Evolutionary conservation across 2,797 vertebrate genomes (phyloP).

Genomic region (Pterois miles): DNA sequence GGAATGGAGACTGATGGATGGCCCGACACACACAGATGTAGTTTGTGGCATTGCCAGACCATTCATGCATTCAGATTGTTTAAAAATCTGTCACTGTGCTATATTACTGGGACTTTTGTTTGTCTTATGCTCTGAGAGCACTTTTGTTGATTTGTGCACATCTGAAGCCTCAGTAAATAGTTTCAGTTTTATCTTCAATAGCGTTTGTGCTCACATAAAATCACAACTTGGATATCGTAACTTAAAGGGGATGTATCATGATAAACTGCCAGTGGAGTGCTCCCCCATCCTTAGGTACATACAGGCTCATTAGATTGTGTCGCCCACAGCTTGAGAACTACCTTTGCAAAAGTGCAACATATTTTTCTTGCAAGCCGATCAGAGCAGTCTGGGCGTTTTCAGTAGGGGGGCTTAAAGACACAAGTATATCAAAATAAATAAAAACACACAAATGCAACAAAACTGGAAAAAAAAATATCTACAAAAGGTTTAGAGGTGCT

Average conservation of each 20-base stretch:
- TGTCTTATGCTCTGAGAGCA: background rate
- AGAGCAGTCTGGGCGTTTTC: no score
- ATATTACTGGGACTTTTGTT: conserved; percentile 3
- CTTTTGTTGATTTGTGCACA: background rate
- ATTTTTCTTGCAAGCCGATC: no score
- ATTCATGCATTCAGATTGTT: conserved; percentile 19
- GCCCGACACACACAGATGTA: conserved; percentile 21
- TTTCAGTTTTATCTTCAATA: background rate
- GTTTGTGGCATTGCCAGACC: conserved; percentile 23
- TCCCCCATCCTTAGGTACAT: background rate
- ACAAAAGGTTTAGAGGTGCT: background rate
- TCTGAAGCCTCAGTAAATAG: conserved; percentile 2
- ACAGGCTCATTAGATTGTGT: background rate
- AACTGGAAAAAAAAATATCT: no score
- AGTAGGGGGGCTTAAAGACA: no score
- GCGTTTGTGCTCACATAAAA: background rate
- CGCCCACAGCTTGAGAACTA: no score
- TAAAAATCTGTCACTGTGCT: conserved; percentile 14
- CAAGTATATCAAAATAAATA: no score
- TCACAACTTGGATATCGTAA: background rate
- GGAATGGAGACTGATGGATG: conserved; percentile 54
- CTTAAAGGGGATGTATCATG: no score
- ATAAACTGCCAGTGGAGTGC: background rate
- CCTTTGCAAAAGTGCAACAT: no score
- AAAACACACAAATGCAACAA: no score